Evolutionary conservation across 64 coral and sea anemone species (phyloP).

Genomic region (Catalaphyllia jardinei): DNA sequence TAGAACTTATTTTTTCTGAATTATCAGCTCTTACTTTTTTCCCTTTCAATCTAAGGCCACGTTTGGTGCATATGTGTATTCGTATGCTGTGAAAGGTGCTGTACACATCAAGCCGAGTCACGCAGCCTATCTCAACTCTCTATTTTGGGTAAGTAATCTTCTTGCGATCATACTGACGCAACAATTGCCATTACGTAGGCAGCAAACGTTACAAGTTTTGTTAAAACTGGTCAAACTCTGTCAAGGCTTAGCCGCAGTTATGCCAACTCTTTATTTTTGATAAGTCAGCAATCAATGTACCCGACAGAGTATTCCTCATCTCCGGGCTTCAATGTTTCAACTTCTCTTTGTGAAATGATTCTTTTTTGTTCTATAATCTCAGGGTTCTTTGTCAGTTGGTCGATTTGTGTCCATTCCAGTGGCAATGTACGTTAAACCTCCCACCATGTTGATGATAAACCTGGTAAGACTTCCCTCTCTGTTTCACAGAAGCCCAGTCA

Average conservation of each 20-base stretch:
- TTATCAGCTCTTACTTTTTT: neutral
- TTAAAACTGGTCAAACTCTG: too few species aligned
- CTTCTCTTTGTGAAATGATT: neutral
- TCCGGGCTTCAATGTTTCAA: too few species aligned
- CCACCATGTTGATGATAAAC: slow-evolving; percentile 89
- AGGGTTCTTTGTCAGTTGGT: slow-evolving; percentile 83
- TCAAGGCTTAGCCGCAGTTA: neutral
- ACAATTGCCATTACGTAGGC: too few species aligned
- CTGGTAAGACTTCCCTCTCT: slow-evolving; percentile 52
- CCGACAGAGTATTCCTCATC: too few species aligned
- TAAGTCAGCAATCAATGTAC: too few species aligned
- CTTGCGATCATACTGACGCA: too few species aligned
- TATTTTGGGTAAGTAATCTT: slow-evolving; percentile 76
- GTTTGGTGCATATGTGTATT: slow-evolving; percentile 87
- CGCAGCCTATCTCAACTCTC: slow-evolving; percentile 90
- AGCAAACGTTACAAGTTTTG: too few species aligned
- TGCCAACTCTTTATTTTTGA: too few species aligned
- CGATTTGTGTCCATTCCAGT: slow-evolving; percentile 80
- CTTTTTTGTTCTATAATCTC: neutral
- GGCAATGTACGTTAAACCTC: slow-evolving; percentile 81
- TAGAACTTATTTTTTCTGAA: neutral
- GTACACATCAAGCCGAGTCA: slow-evolving; percentile 70
- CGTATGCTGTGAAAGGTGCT: slow-evolving; percentile 79
- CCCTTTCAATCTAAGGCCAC: slow-evolving; percentile 53
- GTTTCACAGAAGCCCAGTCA: too few species aligned